Percentiles rank a stretch among this genome's conserved stretches.
phyloP scores from a whole-genome alignment of 53 echinoderm and acorn worm genomes.

The Hippasteria phrygiana region DNA sequence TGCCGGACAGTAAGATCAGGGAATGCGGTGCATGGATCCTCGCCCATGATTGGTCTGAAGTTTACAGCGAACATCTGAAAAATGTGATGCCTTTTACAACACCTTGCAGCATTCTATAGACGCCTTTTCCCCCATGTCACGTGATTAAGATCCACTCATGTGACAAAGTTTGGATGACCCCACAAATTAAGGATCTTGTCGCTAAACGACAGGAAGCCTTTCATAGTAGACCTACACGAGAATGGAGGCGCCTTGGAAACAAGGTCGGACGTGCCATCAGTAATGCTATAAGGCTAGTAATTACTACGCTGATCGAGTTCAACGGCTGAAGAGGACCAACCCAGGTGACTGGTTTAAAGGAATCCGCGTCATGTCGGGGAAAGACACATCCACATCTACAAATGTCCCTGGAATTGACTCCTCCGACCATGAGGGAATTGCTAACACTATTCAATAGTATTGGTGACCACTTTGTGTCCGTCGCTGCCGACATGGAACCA shows the following conservation, averaged over 20 bases:
- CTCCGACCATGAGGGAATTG: constrained; percentile 42
- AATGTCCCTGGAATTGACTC: constrained; percentile 1
- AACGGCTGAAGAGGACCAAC: constrained; percentile 1
- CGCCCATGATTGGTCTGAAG: constrained; percentile 20
- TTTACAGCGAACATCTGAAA: not conserved
- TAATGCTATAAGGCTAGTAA: constrained; percentile 7
- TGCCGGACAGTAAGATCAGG: constrained; percentile 57
- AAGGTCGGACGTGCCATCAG: constrained; percentile 13
- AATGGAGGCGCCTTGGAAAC: constrained; percentile 7
- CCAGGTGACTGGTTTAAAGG: constrained; percentile 20
- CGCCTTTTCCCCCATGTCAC: constrained; percentile 9
- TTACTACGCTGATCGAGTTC: constrained; percentile 11
- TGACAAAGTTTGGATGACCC: constrained; percentile 35
- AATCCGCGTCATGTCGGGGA: constrained; percentile 28
- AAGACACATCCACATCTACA: constrained; percentile 3
- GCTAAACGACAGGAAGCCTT: constrained; percentile 41
- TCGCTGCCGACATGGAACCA: constrained; percentile 23
- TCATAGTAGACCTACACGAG: not conserved
- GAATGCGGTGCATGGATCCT: constrained; percentile 39
- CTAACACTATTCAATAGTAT: constrained; percentile 60
- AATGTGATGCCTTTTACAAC: constrained; percentile 38
- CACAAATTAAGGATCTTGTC: constrained; percentile 44
- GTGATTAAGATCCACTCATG: constrained; percentile 15
- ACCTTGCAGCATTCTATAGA: constrained; percentile 29
- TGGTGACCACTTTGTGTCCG: constrained; percentile 19